Percentiles rank a stretch among this genome's conserved stretches.
phyloP scores from a whole-genome alignment of 2,113 vertebrate species.

The Phaethon lepturus region DNA sequence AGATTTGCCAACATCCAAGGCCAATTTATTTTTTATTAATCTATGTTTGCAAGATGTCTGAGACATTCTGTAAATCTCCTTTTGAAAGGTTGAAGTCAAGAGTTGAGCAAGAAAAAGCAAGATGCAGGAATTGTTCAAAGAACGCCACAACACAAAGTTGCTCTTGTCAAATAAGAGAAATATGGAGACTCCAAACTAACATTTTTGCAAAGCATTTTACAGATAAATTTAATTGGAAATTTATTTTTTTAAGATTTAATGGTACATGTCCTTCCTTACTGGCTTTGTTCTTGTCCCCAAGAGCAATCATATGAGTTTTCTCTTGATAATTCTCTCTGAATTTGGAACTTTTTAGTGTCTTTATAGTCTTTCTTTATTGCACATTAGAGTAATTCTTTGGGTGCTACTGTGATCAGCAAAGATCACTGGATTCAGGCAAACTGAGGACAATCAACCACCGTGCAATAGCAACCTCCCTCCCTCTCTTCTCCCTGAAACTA shows the following conservation, averaged over 20 bases:
- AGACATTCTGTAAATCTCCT: not conserved
- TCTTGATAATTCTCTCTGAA: not conserved
- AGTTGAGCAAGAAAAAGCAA: not conserved
- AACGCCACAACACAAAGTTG: not conserved
- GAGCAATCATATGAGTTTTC: not conserved
- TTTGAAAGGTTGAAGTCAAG: not conserved
- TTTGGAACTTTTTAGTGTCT: not conserved
- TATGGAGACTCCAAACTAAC: not conserved
- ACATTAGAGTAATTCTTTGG: not conserved
- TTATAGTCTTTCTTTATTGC: not conserved
- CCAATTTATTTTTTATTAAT: conserved; percentile 49
- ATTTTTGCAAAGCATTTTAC: not conserved
- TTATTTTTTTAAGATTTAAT: not conserved
- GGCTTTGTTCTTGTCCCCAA: not conserved
- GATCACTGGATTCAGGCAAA: not conserved
- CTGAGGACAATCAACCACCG: not conserved
- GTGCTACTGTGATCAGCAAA: not conserved
- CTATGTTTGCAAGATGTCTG: not conserved
- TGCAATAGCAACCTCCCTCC: not conserved
- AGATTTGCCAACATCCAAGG: conserved; percentile 48
- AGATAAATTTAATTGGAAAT: not conserved
- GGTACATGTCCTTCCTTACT: not conserved
- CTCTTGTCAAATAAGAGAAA: not conserved
- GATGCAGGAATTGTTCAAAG: not conserved
- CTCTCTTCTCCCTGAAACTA: not conserved